phyloP scores from a whole-genome alignment of 2,797 vertebrate species.

The Eptatretus atami region DNA sequence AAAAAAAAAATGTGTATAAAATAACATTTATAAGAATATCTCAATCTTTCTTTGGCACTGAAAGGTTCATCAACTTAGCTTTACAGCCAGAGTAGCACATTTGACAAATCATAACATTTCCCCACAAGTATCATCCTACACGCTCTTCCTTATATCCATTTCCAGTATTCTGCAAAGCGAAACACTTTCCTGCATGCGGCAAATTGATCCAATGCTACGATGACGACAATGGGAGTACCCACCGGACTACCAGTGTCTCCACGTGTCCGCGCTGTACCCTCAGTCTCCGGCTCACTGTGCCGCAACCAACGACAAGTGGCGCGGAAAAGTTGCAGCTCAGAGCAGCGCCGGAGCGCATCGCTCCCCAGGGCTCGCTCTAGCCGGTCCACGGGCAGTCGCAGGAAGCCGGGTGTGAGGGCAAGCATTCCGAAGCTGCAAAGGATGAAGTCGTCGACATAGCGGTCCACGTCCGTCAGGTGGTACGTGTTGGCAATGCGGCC shows the following conservation, averaged over 20 bases:
- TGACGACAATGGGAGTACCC: too few species aligned
- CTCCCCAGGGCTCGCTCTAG: conserved; percentile 20
- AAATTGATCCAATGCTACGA: too few species aligned
- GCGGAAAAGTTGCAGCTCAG: conserved; percentile 27
- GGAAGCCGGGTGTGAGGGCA: conserved; percentile 15
- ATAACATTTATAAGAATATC: too few species aligned
- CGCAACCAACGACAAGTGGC: conserved; percentile 21
- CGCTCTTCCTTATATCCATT: too few species aligned
- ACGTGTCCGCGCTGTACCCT: neutral
- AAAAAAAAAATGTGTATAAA: too few species aligned
- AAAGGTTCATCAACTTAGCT: too few species aligned
- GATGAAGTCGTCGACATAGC: conserved; percentile 16
- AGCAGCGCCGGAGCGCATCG: conserved; percentile 20
- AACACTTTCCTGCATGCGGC: too few species aligned
- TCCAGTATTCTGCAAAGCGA: too few species aligned
- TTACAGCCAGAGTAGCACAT: too few species aligned
- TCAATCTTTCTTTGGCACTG: too few species aligned
- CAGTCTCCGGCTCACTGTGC: conserved; percentile 12
- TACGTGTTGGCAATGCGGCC: conserved; percentile 22
- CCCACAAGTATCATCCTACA: too few species aligned
- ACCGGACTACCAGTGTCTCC: neutral
- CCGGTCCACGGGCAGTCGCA: conserved; percentile 20
- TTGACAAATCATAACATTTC: too few species aligned
- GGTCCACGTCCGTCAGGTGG: conserved; percentile 20
- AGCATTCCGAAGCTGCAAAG: conserved; percentile 19